phyloP scores from a whole-genome alignment of 1,140 invertebrate species.

The Glomeris maerens region DNA sequence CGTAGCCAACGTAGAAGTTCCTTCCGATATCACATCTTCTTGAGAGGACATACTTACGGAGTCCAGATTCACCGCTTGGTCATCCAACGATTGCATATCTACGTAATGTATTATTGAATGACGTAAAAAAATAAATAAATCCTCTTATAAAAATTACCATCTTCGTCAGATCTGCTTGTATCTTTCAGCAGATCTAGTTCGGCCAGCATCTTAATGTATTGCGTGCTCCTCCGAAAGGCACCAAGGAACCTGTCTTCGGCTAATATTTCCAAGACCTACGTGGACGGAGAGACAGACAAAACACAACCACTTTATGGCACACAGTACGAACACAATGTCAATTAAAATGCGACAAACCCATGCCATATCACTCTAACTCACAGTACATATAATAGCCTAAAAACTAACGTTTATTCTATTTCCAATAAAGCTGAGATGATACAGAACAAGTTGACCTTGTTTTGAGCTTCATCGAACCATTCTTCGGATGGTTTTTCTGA shows the following conservation, averaged over 20 bases:
- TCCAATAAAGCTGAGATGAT: no score
- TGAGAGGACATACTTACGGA: conserved; percentile 5
- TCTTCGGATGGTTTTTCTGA: conserved; percentile 44
- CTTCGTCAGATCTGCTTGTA: conserved; percentile 32
- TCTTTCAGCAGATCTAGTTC: conserved; percentile 57
- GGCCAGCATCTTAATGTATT: conserved; percentile 56
- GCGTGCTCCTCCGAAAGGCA: conserved; percentile 48
- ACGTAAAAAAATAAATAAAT: background rate
- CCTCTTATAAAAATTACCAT: conserved; percentile 20
- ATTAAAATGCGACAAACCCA: no score
- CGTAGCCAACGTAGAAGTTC: no score
- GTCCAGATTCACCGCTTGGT: background rate
- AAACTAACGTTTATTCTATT: no score
- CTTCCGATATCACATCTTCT: background rate
- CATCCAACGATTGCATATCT: background rate
- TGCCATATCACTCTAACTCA: no score
- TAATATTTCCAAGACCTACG: conserved; percentile 23
- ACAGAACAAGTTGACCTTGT: conserved; percentile 27
- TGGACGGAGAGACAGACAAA: conserved; percentile 3
- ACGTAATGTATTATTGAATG: background rate
- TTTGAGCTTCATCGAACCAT: conserved; percentile 76
- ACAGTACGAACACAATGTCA: no score
- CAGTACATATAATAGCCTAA: no score
- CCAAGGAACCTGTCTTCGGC: conserved; percentile 51
- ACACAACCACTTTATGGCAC: no score